phyloP scores from a whole-genome alignment of 92 coral and sea anemone species.

The Heliopora coerulea region DNA sequence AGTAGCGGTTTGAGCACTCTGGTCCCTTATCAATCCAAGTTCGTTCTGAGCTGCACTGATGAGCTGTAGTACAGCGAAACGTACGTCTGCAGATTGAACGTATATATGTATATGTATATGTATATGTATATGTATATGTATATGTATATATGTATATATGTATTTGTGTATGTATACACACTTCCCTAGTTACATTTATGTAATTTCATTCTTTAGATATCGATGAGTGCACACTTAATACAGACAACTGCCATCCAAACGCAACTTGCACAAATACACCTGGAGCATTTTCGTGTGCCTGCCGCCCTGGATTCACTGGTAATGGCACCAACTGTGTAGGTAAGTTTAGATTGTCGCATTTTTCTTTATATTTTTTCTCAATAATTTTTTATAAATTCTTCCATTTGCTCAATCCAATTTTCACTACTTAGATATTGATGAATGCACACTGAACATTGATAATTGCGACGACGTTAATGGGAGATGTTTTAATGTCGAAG shows the following conservation, averaged over 20 bases:
- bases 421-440: slow-evolving; percentile 12
- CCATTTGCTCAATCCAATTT: neutral
- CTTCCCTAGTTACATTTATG: too few species aligned
- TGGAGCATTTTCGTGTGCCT: neutral
- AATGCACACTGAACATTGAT: slow-evolving; percentile 7
- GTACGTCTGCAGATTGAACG: too few species aligned
- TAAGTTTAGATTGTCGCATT: neutral
- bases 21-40: too few species aligned
- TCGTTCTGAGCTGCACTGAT: too few species aligned
- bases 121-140: too few species aligned
- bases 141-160: too few species aligned
- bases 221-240: neutral
- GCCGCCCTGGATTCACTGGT: slow-evolving; percentile 12
- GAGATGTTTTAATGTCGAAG: slow-evolving; percentile 11
- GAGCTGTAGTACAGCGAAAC: too few species aligned
- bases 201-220: slow-evolving; percentile 1
- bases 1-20: too few species aligned
- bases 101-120: too few species aligned
- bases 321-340: slow-evolving; percentile 10
- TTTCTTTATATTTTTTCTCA: neutral
- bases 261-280: slow-evolving; percentile 4
- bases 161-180: too few species aligned
- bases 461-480: neutral
- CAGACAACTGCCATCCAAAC: neutral
- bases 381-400: neutral